Base-by-base conservation (phyloP, 2,888 invertebrate species). In the Heliconius hortense region DNA sequence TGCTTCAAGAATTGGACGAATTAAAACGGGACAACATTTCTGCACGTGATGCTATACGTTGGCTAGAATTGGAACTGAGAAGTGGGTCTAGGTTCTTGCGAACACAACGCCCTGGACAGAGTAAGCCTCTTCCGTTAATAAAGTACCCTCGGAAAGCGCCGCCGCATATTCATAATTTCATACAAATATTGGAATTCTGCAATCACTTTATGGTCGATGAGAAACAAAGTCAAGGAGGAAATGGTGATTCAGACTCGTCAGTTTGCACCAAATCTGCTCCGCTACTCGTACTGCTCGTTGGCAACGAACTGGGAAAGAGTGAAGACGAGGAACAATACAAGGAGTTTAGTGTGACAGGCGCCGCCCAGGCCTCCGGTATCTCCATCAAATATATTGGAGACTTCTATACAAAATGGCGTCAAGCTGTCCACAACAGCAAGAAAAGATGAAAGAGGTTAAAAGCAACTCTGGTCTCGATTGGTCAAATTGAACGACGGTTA, bases 1-100 rank as follows among this genome's bases (percentile, higher is more conserved):
- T 98, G 79, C 95, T 98, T 76, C 97, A 97, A 82, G 97, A 97
- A 79, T 91, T 98, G 87, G 98, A 98, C 88, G 96, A 97, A 82
- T 90, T 98, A 83, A 98, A 99, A 92, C 96, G 97, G 77, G 96
- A 96, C 81, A 96, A 97, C 83, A 96, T 96, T 80, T 95, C 96
- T 79, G 98, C 98, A 0, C 95, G 98, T 72, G 98, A 98, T 87
- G 98, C 98, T 5, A 98, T 98, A 77, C 97, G 98, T 81, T 99
- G 98, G 98, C 93, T 99, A 79, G 98, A 98, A 90, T 94, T 95
- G 59, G 98, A 98, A 86, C 96, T 98, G 80, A 96, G 96, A 81
- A 96, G 96, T 79, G 98, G 98, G 18, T 98, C 98, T 82, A 95
- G 98, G 80, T 98, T 96, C 88, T 94, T 98, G 83, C 95, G 98